A percentile compares a stretch with the other conserved stretches of the same genome.
These are phyloP conservation scores for Taurulus bubalis DNA, from an alignment of 2,113 vertebrate species.

Conservation along the genomic window DNA sequence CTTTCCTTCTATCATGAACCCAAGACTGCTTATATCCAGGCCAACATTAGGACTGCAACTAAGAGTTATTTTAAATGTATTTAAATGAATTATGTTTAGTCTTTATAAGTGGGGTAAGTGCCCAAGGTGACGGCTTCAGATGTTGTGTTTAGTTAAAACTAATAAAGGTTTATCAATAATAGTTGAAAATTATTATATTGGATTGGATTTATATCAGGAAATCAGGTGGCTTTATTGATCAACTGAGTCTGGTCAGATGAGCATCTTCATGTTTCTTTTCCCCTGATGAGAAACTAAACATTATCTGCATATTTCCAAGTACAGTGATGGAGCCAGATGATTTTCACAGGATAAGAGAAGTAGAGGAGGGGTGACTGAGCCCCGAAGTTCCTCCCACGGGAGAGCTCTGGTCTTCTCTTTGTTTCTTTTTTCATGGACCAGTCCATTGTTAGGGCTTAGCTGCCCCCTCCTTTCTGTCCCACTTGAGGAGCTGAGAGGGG, in stretches of 20 bases:
- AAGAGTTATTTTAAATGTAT: background rate
- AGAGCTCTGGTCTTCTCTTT: conserved; percentile 65
- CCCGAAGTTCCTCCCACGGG: conserved; percentile 60
- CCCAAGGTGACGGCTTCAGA: background rate
- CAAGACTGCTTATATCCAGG: background rate
- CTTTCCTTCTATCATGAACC: background rate
- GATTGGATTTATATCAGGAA: too few species aligned
- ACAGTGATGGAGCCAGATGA: background rate
- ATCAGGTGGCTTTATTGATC: background rate
- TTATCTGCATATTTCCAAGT: background rate
- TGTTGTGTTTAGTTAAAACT: background rate
- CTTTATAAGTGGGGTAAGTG: background rate
- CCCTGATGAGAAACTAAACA: conserved; percentile 4
- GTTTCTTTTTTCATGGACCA: conserved; percentile 69
- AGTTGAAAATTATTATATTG: background rate
- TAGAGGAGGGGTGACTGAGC: background rate
- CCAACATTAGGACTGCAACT: background rate
- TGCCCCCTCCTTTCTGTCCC: conserved; percentile 56
- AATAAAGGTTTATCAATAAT: background rate
- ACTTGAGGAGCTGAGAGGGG: conserved; percentile 63
- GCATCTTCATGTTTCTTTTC: background rate
- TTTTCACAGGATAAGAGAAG: conserved; percentile 7
- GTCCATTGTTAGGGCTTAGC: conserved; percentile 76
- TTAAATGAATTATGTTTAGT: background rate
- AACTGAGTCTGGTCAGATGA: background rate